These are phyloP conservation scores for Cerastis rubricosa DNA, from an alignment of 2,888 invertebrate species.

Conservation along the genomic window DNA sequence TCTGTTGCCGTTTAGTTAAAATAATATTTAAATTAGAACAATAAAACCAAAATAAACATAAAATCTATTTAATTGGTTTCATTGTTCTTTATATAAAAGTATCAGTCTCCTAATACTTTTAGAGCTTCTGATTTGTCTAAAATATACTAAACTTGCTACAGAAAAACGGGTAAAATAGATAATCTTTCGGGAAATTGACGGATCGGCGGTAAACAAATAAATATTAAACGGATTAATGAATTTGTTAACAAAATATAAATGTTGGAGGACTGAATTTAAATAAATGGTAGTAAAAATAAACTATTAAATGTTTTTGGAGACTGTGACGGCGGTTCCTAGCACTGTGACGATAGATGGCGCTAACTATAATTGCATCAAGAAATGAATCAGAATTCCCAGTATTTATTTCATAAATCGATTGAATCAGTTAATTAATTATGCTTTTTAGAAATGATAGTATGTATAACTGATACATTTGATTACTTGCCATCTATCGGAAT, in stretches of 20 bases:
- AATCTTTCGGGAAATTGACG: constrained; percentile 67
- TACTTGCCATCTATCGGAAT: constrained; percentile 20
- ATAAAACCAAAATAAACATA: constrained; percentile 42
- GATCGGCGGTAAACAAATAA: constrained; percentile 66
- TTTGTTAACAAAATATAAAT: constrained; percentile 45
- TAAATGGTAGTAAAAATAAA: constrained; percentile 52
- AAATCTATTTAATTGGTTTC: constrained; percentile 28
- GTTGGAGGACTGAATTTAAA: constrained; percentile 66
- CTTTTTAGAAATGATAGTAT: not conserved
- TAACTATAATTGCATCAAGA: not conserved
- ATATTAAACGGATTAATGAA: constrained; percentile 47
- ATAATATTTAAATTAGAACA: constrained; percentile 37
- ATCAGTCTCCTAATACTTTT: constrained; percentile 38
- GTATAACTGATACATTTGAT: not conserved
- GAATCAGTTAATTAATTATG: no score
- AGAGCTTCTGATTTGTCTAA: constrained; percentile 37
- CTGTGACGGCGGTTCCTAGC: constrained; percentile 11
- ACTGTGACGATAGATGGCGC: constrained; percentile 24
- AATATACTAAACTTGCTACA: constrained; percentile 39
- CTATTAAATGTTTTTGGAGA: constrained; percentile 35
- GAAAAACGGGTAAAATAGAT: constrained; percentile 39
- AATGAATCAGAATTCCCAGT: not conserved
- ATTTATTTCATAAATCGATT: not conserved
- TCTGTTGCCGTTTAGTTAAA: constrained; percentile 46
- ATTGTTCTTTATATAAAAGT: constrained; percentile 35